Base-by-base conservation (phyloP, 2,888 invertebrate species). In the Eupithecia tripunctaria region DNA sequence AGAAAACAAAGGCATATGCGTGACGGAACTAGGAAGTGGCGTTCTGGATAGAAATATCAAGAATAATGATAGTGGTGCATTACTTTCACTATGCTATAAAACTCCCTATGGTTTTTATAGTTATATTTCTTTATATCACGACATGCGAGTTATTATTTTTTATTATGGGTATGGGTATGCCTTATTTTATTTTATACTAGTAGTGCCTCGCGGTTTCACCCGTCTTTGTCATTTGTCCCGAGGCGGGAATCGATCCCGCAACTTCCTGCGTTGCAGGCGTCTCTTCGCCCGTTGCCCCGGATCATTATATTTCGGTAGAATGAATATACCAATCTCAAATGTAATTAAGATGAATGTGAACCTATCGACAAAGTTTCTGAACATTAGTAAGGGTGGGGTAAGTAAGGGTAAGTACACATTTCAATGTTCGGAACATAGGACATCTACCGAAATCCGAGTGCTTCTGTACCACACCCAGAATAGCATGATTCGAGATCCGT, bases 51-150 rank as follows among this genome's bases (percentile, higher is more conserved):
- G 15, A 60, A 60, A 60, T 60, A 29, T 29, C 29, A 6, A 29
- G 27, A 59, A 29, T 60, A 60, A 60, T 60, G 29, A 60, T 18
- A 18, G 29, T 18, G 18, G 27, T 21, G 60, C 14, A 29, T 60
- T 18, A 60, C 18, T 60, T 60, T 60, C 29, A 60, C 60, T 60
- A 29, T 60, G 60, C 60, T 29, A 29, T 60, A 60, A 29, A 60
- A 56, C 56, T 56, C 1, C 7, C 27, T 10, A 18, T 29, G 2
- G 7, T 60, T 29, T 29, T 21, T 56, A 25, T 56, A 51, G 47
- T 51, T 51, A 3, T 29, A 29, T 60, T 60, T 29, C 15, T 60
- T 29, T 18, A 18, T 25, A 60, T 29, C 60, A 29, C 29, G 60
- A 60, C 25, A 56, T 60, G 15, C 15, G 27, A 18, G 27, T 29